Base-by-base conservation (phyloP, 2,888 invertebrate genomes). In the Amiota communis region DNA sequence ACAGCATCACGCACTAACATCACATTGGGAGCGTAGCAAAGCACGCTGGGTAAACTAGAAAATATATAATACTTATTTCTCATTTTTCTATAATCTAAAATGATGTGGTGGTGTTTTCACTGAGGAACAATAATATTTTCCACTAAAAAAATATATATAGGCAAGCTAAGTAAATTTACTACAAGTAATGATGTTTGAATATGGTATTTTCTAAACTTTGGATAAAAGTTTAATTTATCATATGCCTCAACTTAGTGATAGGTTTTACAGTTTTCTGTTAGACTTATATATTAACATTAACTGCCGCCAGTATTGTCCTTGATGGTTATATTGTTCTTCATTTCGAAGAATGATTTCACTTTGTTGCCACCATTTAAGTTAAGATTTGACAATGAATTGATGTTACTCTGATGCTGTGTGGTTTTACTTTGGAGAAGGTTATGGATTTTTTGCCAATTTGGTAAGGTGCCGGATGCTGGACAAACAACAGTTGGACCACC, bases 201-300 rank as follows among this genome's bases (percentile, higher is more conserved):
- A n/a, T n/a, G 12, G 12, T 53, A 53, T 63, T 71, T 48, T 63
- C 20, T 63, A 49, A 17, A 53, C 8, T 71, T 72, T 72, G 56
- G 8, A 46, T 46, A 46, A 63, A 46, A 8, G 12, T 15, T 20
- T 59, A 3, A 20, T 8, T 20, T 4, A 11, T 15, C 12, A 15
- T 8, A 59, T 17, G 59, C 15, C 59, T 59, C n/a, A 59, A 59
- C 8, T 9, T 59, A 17, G 59, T 20, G 17, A 59, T 10, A 15
- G 17, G 15, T 36, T 36, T 36, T 36, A 36, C 6, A 36, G 36
- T 36, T 36, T 20, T 0, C 17, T 20, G n/a, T n/a, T n/a, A n/a
- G n/a, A n/a, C 2, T 72, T 64, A 87, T 56, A 88, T 83, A 75
- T 80, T 84, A 72, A 88, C 83, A 75, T 88, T 87, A 11, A 88